phyloP scores from a whole-genome alignment of 2,888 invertebrate genomes.

The Microctonus brassicae region DNA sequence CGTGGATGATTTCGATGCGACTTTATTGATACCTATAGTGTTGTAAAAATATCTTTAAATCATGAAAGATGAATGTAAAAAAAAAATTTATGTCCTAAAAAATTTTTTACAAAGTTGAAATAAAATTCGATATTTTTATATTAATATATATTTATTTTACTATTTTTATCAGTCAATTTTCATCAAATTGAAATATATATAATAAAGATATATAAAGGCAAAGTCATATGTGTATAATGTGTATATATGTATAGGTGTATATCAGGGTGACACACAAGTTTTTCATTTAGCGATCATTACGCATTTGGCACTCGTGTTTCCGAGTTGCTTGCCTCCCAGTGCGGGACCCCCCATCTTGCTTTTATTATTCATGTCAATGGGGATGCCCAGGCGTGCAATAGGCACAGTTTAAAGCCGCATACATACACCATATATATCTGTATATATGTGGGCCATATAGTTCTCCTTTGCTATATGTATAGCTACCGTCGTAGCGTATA shows the following conservation, averaged over 20 bases:
- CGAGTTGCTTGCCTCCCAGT: conserved; percentile 56
- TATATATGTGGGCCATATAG: conserved; percentile 54
- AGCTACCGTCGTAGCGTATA: conserved; percentile 43
- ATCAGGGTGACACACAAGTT: conserved; percentile 21
- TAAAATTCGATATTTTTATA: too few relatives aligned
- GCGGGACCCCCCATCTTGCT: conserved; percentile 66
- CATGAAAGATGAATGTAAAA: too few relatives aligned
- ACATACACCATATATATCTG: not conserved
- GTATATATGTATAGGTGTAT: not conserved
- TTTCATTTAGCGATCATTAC: conserved; percentile 63
- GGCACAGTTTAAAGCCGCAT: conserved; percentile 45
- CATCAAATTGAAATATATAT: not conserved
- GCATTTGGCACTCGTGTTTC: conserved; percentile 65
- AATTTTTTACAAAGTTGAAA: not conserved
- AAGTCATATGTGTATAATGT: not conserved
- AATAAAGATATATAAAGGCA: not conserved
- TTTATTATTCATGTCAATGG: conserved; percentile 66
- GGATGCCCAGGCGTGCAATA: conserved; percentile 51
- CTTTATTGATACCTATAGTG: conserved; percentile 47
- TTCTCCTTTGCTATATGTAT: conserved; percentile 1
- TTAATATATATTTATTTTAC: not conserved
- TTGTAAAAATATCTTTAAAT: conserved; percentile 44
- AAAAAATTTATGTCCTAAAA: too few relatives aligned
- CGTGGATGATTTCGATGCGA: not conserved
- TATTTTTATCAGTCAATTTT: not conserved